Base-by-base conservation (phyloP, 2,888 invertebrate species). In the Nomada hirtipes region DNA sequence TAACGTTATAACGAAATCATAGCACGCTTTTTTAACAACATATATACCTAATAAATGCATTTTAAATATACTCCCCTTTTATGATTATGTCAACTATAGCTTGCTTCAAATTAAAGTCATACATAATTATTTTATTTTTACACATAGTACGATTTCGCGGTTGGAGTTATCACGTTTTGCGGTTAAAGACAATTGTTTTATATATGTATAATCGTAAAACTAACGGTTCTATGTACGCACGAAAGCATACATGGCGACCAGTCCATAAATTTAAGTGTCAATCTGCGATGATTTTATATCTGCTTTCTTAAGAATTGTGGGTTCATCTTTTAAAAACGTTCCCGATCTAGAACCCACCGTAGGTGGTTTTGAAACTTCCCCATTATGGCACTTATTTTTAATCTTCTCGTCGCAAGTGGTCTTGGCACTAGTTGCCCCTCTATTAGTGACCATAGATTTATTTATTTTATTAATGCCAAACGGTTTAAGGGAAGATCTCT, bases 311-410 rank as follows among this genome's bases (percentile, higher is more conserved):
- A 96, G 92, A 90, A 96, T 94, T 26, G 96, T 96, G 0, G 97
- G 97, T 92, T 97, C 97, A 86, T 97, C 97, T 92, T 97, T 97
- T 23, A 96, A 93, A 91, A 97, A 97, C 0, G 97, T 97, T 23
- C 96, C 96, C 0, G 97, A 97, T 61, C 97, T 95, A 13, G 94
- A 94, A 65, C 94, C 94, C 57, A 94, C 94, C 4, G 94, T 94
- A 13, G 93, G 92, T 81, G 93, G 94, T 81, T 93, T 92, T 42
- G 88, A 86, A 26, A 89, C 76, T 55, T 91, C 92, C 18, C 90
- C 90, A 61, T 91, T 92, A 88, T 91, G 90, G 84, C 91, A 90
- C 86, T 92, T 93, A 23, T 85, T 89, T 89, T 91, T 93, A 60
- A 72, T 83, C 82, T 90, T 92, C 52, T 90, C 92, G 20, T 89